phyloP scores from a whole-genome alignment of 2,888 invertebrate species.

The Lasioglossum villosulum region DNA sequence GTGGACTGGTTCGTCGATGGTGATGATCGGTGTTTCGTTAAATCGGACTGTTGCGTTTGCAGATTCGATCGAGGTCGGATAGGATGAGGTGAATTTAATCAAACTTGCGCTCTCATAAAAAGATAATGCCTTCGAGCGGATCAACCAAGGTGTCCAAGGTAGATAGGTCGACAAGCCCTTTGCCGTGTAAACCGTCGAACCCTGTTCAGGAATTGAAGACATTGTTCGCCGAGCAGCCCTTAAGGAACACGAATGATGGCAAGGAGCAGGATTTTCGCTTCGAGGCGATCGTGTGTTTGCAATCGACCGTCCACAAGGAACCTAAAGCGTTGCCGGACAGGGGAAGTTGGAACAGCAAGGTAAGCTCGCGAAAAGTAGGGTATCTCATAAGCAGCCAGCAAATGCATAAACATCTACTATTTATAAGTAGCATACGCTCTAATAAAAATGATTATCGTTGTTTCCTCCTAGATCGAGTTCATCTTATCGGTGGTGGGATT shows the following conservation, averaged over 20 bases:
- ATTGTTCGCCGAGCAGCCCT: slow-evolving; percentile 75
- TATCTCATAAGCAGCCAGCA: too few species aligned
- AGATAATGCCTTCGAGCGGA: slow-evolving; percentile 78
- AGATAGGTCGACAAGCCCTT: slow-evolving; percentile 80
- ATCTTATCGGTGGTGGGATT: slow-evolving; percentile 87
- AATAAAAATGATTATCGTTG: not conserved
- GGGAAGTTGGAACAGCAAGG: slow-evolving; percentile 82
- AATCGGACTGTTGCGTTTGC: not conserved
- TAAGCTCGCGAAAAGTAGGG: slow-evolving; percentile 44
- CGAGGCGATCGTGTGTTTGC: slow-evolving; percentile 76
- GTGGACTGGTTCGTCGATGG: not conserved
- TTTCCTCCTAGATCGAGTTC: slow-evolving; percentile 85
- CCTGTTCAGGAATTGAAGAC: slow-evolving; percentile 80
- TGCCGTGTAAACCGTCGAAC: slow-evolving; percentile 72
- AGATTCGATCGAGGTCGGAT: slow-evolving; percentile 41
- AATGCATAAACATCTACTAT: too few species aligned
- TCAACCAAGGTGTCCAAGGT: slow-evolving; percentile 72
- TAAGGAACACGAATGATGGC: slow-evolving; percentile 62
- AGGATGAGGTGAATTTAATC: slow-evolving; percentile 76
- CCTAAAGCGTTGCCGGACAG: slow-evolving; percentile 74
- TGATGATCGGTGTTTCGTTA: not conserved
- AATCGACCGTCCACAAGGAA: slow-evolving; percentile 62
- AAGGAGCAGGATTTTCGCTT: slow-evolving; percentile 75
- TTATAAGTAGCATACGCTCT: too few species aligned
- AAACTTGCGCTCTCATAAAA: slow-evolving; percentile 38